Percentiles rank a stretch among this genome's conserved stretches.
phyloP scores from a whole-genome alignment of 2,888 invertebrate species.

The Alentia gelatinosa region DNA sequence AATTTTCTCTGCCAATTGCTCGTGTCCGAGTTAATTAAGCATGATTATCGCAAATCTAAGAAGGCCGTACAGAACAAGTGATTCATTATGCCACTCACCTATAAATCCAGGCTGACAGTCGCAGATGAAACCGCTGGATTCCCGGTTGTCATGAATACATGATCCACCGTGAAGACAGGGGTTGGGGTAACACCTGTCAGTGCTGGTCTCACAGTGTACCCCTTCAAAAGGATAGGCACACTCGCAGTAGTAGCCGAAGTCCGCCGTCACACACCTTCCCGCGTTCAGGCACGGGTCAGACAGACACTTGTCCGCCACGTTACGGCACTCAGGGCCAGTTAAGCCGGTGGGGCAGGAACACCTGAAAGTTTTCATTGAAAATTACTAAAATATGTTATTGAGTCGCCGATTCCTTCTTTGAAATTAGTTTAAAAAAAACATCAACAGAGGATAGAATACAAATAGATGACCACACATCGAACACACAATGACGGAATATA shows the following conservation, averaged over 20 bases:
- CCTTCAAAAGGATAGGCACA: conserved; percentile 91
- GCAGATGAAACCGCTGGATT: conserved; percentile 70
- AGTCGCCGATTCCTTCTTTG: too few species aligned
- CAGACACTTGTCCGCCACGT: conserved; percentile 94
- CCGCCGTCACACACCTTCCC: conserved; percentile 77
- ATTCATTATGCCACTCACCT: neutral
- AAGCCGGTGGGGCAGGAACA: conserved; percentile 71
- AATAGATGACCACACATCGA: too few species aligned
- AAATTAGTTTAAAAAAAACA: too few species aligned
- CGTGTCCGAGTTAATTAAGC: too few species aligned
- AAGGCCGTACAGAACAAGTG: too few species aligned
- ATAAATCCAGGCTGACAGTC: conserved; percentile 70
- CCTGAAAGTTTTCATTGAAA: too few species aligned
- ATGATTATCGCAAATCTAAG: too few species aligned
- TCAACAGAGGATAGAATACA: too few species aligned
- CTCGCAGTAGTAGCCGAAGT: conserved; percentile 85
- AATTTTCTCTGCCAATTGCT: too few species aligned
- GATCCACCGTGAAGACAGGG: conserved; percentile 74
- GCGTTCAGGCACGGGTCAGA: conserved; percentile 97
- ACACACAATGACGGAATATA: too few species aligned
- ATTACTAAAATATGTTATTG: too few species aligned
- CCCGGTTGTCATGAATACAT: conserved; percentile 68
- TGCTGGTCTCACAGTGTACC: conserved; percentile 89
- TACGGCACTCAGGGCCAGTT: conserved; percentile 84
- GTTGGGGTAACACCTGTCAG: conserved; percentile 77